Conservation (phyloP, 2,113 vertebrate genomes). For the Melanocharis versteri region DNA sequence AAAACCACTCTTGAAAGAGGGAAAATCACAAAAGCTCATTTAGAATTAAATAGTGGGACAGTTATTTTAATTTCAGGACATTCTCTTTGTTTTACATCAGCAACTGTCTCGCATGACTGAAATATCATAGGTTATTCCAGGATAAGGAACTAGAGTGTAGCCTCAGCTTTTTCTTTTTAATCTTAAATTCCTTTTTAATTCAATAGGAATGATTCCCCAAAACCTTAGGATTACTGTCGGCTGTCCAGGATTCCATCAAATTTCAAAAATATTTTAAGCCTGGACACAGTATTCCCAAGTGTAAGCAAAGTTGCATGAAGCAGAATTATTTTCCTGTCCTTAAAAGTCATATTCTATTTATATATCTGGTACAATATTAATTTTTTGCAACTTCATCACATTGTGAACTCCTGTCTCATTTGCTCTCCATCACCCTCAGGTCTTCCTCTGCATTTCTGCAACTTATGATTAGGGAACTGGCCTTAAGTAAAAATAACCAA, state of each 20-base stretch:
- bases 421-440: constrained; percentile 23
- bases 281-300: neutral
- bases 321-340: constrained; percentile 1
- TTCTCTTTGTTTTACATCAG: neutral
- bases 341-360: constrained; percentile 29
- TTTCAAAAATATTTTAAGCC: neutral
- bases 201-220: neutral
- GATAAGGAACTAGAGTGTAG: neutral
- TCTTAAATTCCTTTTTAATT: neutral
- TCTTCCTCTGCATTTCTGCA: neutral
- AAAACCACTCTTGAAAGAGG: neutral
- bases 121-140: neutral
- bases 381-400: constrained; percentile 36
- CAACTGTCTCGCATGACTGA: neutral
- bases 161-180: neutral
- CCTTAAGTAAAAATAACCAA: constrained; percentile 37
- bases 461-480: neutral
- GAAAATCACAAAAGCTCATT: neutral
- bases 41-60: neutral
- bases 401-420: constrained; percentile 22
- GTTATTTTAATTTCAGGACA: neutral
- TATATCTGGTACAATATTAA: neutral
- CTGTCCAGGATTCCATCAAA: neutral
- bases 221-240: neutral
- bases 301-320: constrained; percentile 1